These are phyloP conservation scores for Lucilia sericata DNA, from an alignment of 1,140 invertebrate species.

Conservation along the genomic window DNA sequence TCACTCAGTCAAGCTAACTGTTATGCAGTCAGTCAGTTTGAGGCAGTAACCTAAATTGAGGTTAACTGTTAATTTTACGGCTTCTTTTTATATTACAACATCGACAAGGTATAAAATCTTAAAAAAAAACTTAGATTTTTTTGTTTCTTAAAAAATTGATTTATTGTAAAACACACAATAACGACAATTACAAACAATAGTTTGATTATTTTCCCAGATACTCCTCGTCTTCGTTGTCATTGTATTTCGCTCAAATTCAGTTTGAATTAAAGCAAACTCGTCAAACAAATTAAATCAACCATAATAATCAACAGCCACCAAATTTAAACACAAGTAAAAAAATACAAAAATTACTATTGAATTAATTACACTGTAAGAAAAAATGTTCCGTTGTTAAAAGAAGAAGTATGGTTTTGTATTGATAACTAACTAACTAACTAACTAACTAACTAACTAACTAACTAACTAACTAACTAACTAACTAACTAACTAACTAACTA, in stretches of 20 bases:
- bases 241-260: background rate
- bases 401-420: too few relatives aligned
- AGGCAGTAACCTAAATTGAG: constrained; percentile 46
- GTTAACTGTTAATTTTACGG: constrained; percentile 48
- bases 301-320: background rate
- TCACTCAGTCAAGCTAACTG: background rate
- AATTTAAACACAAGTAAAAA: background rate
- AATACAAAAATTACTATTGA: background rate
- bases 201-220: too few relatives aligned
- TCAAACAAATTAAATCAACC: constrained; percentile 7
- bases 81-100: constrained; percentile 43
- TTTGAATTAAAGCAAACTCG: constrained; percentile 6
- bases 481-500: too few relatives aligned
- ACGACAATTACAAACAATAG: too few relatives aligned
- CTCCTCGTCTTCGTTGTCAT: too few relatives aligned
- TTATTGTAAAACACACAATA: too few relatives aligned
- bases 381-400: background rate
- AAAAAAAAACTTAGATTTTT: background rate
- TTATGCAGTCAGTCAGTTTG: background rate
- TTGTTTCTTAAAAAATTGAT: too few relatives aligned
- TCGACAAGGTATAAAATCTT: background rate
- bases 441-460: too few relatives aligned
- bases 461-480: too few relatives aligned
- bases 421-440: too few relatives aligned
- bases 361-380: background rate